Conservation (phyloP, 2,888 invertebrate genomes). For the Habroteleia sp. region DNA sequence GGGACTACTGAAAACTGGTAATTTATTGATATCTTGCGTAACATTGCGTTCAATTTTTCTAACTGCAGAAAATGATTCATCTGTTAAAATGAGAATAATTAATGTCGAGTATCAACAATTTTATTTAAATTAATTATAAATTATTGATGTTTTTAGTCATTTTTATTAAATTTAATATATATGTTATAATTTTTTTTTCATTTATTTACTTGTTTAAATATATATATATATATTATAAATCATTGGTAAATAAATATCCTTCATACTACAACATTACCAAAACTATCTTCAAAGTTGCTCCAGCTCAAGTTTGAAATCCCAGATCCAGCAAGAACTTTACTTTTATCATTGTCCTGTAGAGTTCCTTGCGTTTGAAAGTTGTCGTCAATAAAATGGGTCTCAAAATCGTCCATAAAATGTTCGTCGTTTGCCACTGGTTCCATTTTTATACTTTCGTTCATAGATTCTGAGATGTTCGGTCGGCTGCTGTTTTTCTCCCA, state of each 20-base stretch:
- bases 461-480: not conserved
- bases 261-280: constrained; percentile 62
- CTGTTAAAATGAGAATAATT: too few relatives aligned
- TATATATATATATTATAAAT: too few relatives aligned
- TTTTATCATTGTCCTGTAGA: not conserved
- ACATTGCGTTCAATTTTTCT: constrained; percentile 16
- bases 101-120: too few relatives aligned
- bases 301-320: constrained; percentile 36
- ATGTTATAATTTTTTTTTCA: not conserved
- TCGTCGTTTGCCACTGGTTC: not conserved
- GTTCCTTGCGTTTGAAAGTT: not conserved
- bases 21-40: constrained; percentile 21
- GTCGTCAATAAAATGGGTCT: not conserved
- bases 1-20: constrained; percentile 38
- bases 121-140: too few relatives aligned
- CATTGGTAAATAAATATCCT: too few relatives aligned
- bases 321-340: not conserved
- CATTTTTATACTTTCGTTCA: not conserved
- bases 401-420: constrained; percentile 2
- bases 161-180: too few relatives aligned
- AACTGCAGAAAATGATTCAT: too few relatives aligned
- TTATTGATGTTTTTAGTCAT: too few relatives aligned
- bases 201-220: not conserved
- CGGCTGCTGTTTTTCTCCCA: constrained; percentile 67
- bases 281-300: constrained; percentile 54